Percentiles rank a stretch among this genome's conserved stretches.
Evolutionary conservation across 2,888 invertebrate genomes (phyloP).

Genomic region (Apamea sordens): DNA sequence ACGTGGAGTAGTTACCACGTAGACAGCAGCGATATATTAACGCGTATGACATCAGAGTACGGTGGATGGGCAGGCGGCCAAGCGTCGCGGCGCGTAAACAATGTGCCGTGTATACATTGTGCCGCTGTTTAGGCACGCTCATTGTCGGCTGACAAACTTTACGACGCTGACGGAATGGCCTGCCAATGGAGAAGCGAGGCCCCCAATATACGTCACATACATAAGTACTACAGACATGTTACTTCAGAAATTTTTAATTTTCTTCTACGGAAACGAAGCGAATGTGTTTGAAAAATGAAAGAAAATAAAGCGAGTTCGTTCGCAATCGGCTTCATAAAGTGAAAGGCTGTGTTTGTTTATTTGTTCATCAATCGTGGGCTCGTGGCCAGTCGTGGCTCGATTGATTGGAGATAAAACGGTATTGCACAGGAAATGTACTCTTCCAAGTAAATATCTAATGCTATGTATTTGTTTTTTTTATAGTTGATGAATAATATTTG

Average conservation of each 20-base stretch:
- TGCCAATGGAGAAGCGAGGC: conserved; percentile 21
- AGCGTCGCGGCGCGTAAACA: conserved; percentile 71
- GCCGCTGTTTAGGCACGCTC: conserved; percentile 52
- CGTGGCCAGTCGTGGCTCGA: not conserved
- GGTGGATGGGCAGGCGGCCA: conserved; percentile 72
- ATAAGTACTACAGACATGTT: not conserved
- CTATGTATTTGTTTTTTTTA: conserved; percentile 23
- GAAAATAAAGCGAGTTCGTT: not conserved
- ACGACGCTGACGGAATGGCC: conserved; percentile 16
- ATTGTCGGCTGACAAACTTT: conserved; percentile 44
- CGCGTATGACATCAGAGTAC: conserved; percentile 71
- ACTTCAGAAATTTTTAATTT: not conserved
- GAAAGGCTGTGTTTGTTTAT: conserved; percentile 22
- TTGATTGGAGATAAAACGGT: conserved; percentile 34
- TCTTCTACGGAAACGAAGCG: conserved; percentile 2
- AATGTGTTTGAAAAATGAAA: conserved; percentile 19
- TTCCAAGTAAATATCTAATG: conserved; percentile 12
- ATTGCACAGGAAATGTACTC: conserved; percentile 26
- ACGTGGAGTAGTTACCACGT: conserved; percentile 27
- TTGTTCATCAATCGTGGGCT: not conserved
- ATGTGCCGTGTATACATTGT: conserved; percentile 59
- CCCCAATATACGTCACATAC: conserved; percentile 6
- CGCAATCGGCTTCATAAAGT: conserved; percentile 5
- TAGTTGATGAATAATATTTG: conserved; percentile 18
- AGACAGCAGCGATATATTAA: conserved; percentile 61